phyloP scores from a whole-genome alignment of 2,797 vertebrate genomes.

The Hippoglossus hippoglossus region DNA sequence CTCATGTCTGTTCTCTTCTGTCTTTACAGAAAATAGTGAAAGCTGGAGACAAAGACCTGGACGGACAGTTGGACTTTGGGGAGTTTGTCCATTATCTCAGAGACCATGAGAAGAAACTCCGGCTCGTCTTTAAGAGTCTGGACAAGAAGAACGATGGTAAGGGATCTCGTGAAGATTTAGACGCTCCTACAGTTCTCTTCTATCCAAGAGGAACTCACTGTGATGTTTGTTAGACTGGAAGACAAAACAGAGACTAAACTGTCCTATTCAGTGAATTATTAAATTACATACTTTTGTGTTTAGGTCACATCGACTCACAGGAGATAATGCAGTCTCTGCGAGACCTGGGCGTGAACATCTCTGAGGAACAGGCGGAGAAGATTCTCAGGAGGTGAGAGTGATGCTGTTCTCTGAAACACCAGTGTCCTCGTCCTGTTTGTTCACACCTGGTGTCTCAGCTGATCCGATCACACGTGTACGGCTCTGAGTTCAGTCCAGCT shows the following conservation, averaged over 20 bases:
- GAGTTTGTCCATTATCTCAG: slow-evolving; percentile 97
- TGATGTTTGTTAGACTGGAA: not conserved
- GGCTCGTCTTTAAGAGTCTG: slow-evolving; percentile 95
- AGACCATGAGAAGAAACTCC: slow-evolving; percentile 96
- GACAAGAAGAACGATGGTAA: slow-evolving; percentile 97
- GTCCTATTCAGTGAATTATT: not conserved
- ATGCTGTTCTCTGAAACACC: no score
- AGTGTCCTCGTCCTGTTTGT: no score
- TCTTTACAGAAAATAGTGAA: slow-evolving; percentile 93
- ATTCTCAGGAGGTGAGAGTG: slow-evolving; percentile 91
- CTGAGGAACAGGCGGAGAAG: slow-evolving; percentile 95
- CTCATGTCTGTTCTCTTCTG: slow-evolving; percentile 1
- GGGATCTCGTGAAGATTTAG: not conserved
- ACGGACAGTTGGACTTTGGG: slow-evolving; percentile 96
- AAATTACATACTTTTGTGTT: not conserved
- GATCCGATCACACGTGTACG: no score
- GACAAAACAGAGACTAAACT: not conserved
- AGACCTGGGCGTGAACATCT: slow-evolving; percentile 95
- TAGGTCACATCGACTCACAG: slow-evolving; percentile 94
- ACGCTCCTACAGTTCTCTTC: not conserved
- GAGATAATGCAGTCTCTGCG: slow-evolving; percentile 97
- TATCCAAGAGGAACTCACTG: no score
- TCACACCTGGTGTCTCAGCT: no score
- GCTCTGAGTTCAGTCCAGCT: no score
- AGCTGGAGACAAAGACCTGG: slow-evolving; percentile 94